These are phyloP conservation scores for Oligia strigilis DNA, from an alignment of 2,888 invertebrate genomes.

Conservation along the genomic window DNA sequence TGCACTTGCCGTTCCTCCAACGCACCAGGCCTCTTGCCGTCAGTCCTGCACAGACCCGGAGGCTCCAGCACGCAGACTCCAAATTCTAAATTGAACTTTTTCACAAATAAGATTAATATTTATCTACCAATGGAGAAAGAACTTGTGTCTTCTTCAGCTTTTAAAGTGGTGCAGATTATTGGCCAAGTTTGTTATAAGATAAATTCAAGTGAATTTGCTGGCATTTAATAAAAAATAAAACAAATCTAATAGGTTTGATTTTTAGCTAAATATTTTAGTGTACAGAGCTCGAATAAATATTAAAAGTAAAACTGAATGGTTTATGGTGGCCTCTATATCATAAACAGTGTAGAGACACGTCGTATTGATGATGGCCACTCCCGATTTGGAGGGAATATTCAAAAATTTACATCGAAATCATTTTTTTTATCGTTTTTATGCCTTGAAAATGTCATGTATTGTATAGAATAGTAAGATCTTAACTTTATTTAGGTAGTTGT, in stretches of 20 bases:
- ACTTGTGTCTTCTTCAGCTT: neutral
- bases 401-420: conserved; percentile 64
- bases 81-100: neutral
- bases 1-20: no score
- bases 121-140: neutral
- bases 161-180: neutral
- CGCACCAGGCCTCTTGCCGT: no score
- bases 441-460: neutral
- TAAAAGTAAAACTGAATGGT: conserved; percentile 58
- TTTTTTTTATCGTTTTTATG: conserved; percentile 33
- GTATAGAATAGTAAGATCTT: neutral
- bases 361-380: conserved; percentile 89
- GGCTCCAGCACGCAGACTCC: no score
- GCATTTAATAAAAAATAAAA: neutral
- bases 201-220: neutral
- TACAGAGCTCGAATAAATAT: conserved; percentile 3
- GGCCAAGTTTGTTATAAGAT: neutral
- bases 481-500: neutral
- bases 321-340: conserved; percentile 77
- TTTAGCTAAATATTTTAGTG: conserved; percentile 10
- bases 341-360: conserved; percentile 85
- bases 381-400: conserved; percentile 85
- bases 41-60: no score
- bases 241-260: no score
- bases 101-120: neutral